Evolutionary conservation across 2,888 invertebrate genomes (phyloP).

Genomic region (Cheilosia vernalis): DNA sequence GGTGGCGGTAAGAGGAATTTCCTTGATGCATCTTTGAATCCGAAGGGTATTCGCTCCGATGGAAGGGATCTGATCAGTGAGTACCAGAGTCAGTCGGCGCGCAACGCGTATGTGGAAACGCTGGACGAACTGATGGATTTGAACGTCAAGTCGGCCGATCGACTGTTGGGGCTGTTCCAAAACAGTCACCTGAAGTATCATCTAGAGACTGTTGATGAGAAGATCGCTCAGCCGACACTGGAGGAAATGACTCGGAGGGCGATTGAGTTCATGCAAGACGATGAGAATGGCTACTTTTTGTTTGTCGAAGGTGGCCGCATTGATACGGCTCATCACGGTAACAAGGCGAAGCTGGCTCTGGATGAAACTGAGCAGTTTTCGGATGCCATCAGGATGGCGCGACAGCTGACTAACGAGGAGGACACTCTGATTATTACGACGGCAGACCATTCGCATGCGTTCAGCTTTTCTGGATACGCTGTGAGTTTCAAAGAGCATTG

Average conservation of each 20-base stretch:
- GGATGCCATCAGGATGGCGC: slow-evolving; percentile 88
- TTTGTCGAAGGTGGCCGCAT: slow-evolving; percentile 88
- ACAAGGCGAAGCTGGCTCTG: slow-evolving; percentile 80
- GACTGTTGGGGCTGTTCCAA: slow-evolving; percentile 88
- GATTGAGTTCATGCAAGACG: slow-evolving; percentile 87
- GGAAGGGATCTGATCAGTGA: slow-evolving; percentile 87
- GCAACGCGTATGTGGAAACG: slow-evolving; percentile 84
- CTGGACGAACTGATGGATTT: slow-evolving; percentile 83
- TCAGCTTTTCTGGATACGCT: slow-evolving; percentile 90
- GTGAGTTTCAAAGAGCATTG: slow-evolving; percentile 77
- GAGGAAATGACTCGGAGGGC: slow-evolving; percentile 92
- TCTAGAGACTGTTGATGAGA: slow-evolving; percentile 85
- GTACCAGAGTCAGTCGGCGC: slow-evolving; percentile 85
- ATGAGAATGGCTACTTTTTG: slow-evolving; percentile 89
- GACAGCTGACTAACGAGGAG: slow-evolving; percentile 85
- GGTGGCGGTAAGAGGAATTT: slow-evolving; percentile 90
- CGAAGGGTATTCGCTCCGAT: slow-evolving; percentile 85
- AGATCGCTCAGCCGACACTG: slow-evolving; percentile 85
- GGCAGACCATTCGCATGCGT: slow-evolving; percentile 91
- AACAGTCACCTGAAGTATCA: slow-evolving; percentile 89
- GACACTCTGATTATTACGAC: slow-evolving; percentile 93
- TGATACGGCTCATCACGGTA: slow-evolving; percentile 82
- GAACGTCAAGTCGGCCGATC: slow-evolving; percentile 84
- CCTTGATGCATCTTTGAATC: slow-evolving; percentile 84
- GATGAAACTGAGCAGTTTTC: slow-evolving; percentile 87